Percentiles rank a stretch among this genome's conserved stretches.
These are phyloP conservation scores for Scleropages formosus DNA, from an alignment of 2,797 vertebrate genomes.

Conservation along the genomic window DNA sequence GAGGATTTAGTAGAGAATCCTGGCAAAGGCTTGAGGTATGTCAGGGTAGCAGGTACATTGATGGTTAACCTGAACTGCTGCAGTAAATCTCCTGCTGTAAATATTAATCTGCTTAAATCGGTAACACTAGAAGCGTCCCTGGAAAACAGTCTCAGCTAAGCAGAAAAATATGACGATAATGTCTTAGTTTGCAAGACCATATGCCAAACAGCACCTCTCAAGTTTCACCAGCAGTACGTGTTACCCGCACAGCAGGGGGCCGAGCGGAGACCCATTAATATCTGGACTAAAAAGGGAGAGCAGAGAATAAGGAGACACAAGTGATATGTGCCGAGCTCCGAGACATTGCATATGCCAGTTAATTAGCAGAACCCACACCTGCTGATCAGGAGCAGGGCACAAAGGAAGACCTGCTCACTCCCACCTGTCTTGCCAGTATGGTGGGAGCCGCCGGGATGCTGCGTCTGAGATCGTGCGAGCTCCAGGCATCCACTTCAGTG, in stretches of 20 bases:
- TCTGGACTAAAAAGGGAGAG: background rate
- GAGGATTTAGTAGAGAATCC: too few species aligned
- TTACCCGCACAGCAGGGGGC: background rate
- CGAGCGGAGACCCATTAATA: background rate
- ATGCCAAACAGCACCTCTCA: conserved; percentile 9
- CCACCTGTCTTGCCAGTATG: conserved; percentile 3
- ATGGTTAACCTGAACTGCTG: too few species aligned
- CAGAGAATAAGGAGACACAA: conserved; percentile 19
- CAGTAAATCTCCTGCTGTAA: too few species aligned
- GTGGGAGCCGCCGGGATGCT: conserved; percentile 37
- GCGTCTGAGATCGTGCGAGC: conserved; percentile 34
- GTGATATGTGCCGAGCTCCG: background rate
- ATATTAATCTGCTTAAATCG: too few species aligned
- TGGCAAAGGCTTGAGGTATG: too few species aligned
- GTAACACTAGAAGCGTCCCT: too few species aligned
- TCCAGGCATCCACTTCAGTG: background rate
- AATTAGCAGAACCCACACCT: conserved; percentile 38
- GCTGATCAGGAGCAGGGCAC: conserved; percentile 23
- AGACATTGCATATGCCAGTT: conserved; percentile 25
- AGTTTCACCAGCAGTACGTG: background rate
- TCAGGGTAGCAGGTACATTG: background rate
- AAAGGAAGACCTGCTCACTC: conserved; percentile 36
- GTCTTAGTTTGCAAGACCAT: conserved; percentile 18
- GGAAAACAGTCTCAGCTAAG: too few species aligned
- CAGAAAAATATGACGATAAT: too few species aligned